A percentile compares a stretch with the other conserved stretches of the same genome.
These are phyloP conservation scores for Chymomyza fuscimana DNA, from an alignment of 2,888 invertebrate genomes.

Conservation along the genomic window DNA sequence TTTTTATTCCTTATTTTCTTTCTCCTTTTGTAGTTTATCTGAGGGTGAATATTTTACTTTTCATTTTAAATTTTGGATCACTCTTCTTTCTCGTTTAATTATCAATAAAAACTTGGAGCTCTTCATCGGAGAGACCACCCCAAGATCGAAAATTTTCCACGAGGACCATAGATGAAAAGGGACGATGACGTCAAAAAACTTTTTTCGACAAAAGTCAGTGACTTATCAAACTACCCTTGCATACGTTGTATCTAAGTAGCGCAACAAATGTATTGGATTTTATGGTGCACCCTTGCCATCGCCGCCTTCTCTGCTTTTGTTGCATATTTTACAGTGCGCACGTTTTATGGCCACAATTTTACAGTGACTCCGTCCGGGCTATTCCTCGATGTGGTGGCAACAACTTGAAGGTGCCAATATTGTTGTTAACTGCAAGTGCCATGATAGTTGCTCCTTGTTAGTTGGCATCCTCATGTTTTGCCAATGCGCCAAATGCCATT, in stretches of 20 bases:
- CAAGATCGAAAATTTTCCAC: too few species aligned
- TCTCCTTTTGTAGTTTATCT: too few species aligned
- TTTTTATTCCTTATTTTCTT: too few species aligned
- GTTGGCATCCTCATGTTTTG: constrained; percentile 16
- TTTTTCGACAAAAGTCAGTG: too few species aligned
- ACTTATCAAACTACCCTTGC: too few species aligned
- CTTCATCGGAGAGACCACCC: too few species aligned
- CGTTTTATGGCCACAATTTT: constrained; percentile 70
- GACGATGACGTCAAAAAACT: too few species aligned
- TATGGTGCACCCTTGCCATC: background rate
- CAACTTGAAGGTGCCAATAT: constrained; percentile 67
- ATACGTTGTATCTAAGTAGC: background rate
- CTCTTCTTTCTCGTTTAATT: too few species aligned
- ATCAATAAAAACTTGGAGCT: too few species aligned
- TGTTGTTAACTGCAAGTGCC: constrained; percentile 67
- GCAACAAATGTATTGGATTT: background rate
- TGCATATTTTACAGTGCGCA: constrained; percentile 65
- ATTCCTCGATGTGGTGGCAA: background rate
- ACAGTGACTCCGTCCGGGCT: constrained; percentile 47
- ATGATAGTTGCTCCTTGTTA: constrained; percentile 57
- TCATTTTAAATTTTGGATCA: too few species aligned
- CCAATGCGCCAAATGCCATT: constrained; percentile 65
- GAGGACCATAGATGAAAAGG: too few species aligned
- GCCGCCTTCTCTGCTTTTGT: constrained; percentile 14
- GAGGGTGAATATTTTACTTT: too few species aligned